A percentile compares a stretch with the other conserved stretches of the same genome.
These are phyloP conservation scores for Leistus spinibarbis DNA, from an alignment of 2,888 invertebrate species.

Conservation along the genomic window DNA sequence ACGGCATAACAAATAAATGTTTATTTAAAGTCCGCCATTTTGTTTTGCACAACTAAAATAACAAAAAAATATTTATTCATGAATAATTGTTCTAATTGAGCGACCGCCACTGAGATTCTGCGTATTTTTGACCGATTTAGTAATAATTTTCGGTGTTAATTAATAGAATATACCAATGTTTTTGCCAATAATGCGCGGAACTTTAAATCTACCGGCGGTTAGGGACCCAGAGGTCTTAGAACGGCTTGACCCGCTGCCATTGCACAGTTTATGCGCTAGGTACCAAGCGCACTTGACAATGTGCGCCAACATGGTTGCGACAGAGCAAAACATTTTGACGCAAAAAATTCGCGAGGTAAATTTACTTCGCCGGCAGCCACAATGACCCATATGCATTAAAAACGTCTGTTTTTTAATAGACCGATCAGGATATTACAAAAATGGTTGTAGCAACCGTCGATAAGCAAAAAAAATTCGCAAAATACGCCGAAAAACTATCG, in stretches of 20 bases:
- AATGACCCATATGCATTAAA: neutral
- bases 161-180: conserved; percentile 84
- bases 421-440: conserved; percentile 73
- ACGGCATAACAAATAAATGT: too few relatives aligned
- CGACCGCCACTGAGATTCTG: too few relatives aligned
- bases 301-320: conserved; percentile 80
- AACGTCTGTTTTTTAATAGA: conserved; percentile 58
- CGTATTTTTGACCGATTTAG: neutral
- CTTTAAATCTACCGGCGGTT: conserved; percentile 81
- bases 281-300: conserved; percentile 85
- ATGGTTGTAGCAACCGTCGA: conserved; percentile 75
- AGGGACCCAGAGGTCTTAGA: conserved; percentile 88
- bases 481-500: conserved; percentile 83
- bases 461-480: conserved; percentile 81
- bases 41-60: too few relatives aligned
- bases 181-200: conserved; percentile 89
- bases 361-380: conserved; percentile 1
- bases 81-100: too few relatives aligned
- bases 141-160: conserved; percentile 19
- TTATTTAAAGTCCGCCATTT: too few relatives aligned
- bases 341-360: conserved; percentile 77
- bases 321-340: conserved; percentile 77
- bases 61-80: too few relatives aligned
- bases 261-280: conserved; percentile 76
- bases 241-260: conserved; percentile 66